phyloP scores from a whole-genome alignment of 1,140 invertebrate genomes.

The Plodia interpunctella region DNA sequence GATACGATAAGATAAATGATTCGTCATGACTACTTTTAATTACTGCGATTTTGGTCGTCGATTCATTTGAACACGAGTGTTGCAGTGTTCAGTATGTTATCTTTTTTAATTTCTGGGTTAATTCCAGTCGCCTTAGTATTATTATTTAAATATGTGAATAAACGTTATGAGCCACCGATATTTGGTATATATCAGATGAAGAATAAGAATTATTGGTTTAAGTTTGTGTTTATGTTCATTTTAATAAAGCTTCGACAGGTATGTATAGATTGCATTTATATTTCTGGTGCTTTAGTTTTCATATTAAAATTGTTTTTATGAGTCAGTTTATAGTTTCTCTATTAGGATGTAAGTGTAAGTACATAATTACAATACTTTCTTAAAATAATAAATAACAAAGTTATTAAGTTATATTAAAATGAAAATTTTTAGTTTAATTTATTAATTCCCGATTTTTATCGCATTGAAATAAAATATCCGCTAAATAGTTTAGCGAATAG shows the following conservation, averaged over 20 bases:
- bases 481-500: no score
- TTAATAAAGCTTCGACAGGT: conserved; percentile 59
- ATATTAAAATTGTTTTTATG: no score
- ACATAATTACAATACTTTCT: no score
- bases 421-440: no score
- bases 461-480: no score
- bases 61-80: not conserved
- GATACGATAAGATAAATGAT: not conserved
- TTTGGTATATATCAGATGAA: conserved; percentile 75
- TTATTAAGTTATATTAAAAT: no score
- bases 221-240: conserved; percentile 70
- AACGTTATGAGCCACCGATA: conserved; percentile 56
- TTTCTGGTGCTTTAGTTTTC: no score
- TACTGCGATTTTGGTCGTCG: not conserved
- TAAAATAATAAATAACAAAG: no score
- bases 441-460: no score
- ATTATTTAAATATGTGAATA: conserved; percentile 52
- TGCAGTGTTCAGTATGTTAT: conserved; percentile 19
- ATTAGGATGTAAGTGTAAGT: no score
- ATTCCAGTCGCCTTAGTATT: conserved; percentile 41
- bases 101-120: conserved; percentile 26
- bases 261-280: conserved; percentile 12
- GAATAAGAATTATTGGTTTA: conserved; percentile 70
- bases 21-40: not conserved
- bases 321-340: no score